These are phyloP conservation scores for Muntiacus muntjak DNA, from an alignment of 2,113 vertebrate species.

Conservation along the genomic window DNA sequence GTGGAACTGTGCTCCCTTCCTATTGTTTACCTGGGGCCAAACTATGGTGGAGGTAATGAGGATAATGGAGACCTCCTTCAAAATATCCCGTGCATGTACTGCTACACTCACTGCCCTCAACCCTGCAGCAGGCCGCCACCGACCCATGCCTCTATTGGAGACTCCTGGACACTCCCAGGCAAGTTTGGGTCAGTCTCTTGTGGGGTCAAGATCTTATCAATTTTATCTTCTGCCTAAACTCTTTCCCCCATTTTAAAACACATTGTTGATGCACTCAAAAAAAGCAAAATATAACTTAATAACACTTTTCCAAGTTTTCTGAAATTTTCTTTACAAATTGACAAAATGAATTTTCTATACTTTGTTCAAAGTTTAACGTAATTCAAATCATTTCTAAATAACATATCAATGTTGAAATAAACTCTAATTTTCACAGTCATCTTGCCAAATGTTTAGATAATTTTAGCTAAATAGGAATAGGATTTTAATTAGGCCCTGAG, in stretches of 20 bases:
- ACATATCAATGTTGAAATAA: background rate
- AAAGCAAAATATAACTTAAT: background rate
- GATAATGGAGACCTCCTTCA: background rate
- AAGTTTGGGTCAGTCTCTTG: background rate
- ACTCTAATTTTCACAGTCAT: background rate
- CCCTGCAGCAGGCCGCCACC: background rate
- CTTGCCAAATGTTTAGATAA: background rate
- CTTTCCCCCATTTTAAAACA: background rate
- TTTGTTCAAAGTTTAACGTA: background rate
- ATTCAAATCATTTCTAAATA: background rate
- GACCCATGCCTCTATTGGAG: rapidly evolving
- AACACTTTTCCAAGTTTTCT: background rate
- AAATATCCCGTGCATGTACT: background rate
- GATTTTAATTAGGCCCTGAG: background rate
- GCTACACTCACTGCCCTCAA: background rate
- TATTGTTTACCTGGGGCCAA: background rate
- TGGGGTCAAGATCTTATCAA: background rate
- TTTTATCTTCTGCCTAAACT: background rate
- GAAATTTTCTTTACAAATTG: background rate
- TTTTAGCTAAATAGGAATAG: background rate
- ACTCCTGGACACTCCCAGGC: background rate
- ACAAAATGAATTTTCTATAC: background rate
- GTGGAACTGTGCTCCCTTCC: background rate
- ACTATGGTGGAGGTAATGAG: background rate
- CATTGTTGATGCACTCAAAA: background rate